Evolutionary conservation across 2,888 invertebrate species (phyloP).

Genomic region (Spilarctia lutea): DNA sequence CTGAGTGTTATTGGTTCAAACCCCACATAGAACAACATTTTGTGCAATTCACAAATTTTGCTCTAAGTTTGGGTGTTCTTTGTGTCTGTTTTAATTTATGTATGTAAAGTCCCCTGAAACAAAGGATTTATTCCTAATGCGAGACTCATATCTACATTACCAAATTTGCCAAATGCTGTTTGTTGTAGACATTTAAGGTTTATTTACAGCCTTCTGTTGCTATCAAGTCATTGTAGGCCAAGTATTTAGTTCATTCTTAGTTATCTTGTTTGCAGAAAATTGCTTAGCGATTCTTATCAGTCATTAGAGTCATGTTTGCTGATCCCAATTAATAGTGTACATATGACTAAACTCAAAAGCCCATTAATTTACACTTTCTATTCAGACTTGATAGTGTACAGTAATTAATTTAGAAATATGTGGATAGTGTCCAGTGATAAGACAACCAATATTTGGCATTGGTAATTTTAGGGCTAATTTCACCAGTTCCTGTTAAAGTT

Average conservation of each 20-base stretch:
- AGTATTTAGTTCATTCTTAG: slow-evolving; percentile 31
- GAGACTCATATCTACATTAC: too few relatives aligned
- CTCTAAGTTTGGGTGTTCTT: too few relatives aligned
- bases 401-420: slow-evolving; percentile 9
- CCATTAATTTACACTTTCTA: slow-evolving; percentile 9
- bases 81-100: too few relatives aligned
- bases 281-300: slow-evolving; percentile 41
- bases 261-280: slow-evolving; percentile 31
- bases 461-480: too few relatives aligned
- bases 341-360: slow-evolving; percentile 13
- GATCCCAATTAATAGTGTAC: slow-evolving; percentile 28
- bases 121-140: too few relatives aligned
- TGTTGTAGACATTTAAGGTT: neutral
- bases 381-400: slow-evolving; percentile 1
- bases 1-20: too few relatives aligned
- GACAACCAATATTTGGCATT: slow-evolving; percentile 21
- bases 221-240: slow-evolving; percentile 26
- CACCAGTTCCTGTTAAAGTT: too few relatives aligned
- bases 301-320: slow-evolving; percentile 42
- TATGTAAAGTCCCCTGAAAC: too few relatives aligned
- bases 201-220: slow-evolving; percentile 13
- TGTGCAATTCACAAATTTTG: too few relatives aligned
- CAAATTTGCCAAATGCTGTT: neutral
- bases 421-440: slow-evolving; percentile 26
- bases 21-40: too few relatives aligned